A percentile compares a stretch with the other conserved stretches of the same genome.
phyloP scores from a whole-genome alignment of 2,113 vertebrate species.

The Platycercus adscitus region DNA sequence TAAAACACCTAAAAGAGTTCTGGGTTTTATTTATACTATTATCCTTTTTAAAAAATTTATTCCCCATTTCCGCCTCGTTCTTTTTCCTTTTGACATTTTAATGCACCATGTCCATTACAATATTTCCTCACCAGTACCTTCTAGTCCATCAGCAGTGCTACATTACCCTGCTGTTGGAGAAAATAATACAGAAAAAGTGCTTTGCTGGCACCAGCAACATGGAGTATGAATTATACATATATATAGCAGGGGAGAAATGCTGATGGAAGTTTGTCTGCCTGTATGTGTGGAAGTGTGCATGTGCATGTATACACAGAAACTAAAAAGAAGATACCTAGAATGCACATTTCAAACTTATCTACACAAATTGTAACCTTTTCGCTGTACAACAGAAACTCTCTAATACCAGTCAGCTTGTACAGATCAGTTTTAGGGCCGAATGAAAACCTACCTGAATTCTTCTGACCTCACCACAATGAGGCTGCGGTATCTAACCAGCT shows the following conservation, averaged over 20 bases:
- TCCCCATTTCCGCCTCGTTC: conserved; percentile 2
- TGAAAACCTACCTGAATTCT: not conserved
- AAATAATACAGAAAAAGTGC: conserved; percentile 64
- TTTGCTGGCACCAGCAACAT: conserved; percentile 59
- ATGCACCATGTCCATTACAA: not conserved
- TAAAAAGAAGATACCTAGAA: not conserved
- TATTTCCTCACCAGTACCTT: conserved; percentile 37
- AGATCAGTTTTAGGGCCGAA: not conserved
- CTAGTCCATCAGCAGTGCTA: conserved; percentile 63
- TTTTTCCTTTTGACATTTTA: conserved; percentile 68
- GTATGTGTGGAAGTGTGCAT: not conserved
- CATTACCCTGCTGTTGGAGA: conserved; percentile 55
- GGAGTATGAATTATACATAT: conserved; percentile 84
- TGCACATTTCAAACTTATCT: not conserved
- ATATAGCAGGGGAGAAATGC: conserved; percentile 43
- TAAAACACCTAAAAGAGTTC: not conserved
- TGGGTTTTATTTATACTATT: conserved; percentile 40
- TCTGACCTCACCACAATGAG: not conserved
- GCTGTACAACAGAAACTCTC: not conserved
- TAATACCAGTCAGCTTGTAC: not conserved
- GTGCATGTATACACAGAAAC: not conserved
- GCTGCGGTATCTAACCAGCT: not conserved
- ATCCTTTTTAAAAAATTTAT: conserved; percentile 51
- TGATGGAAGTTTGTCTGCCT: not conserved
- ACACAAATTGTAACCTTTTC: not conserved